phyloP scores from a whole-genome alignment of 2,888 invertebrate species.

The Caenorhabditis drosophilae region DNA sequence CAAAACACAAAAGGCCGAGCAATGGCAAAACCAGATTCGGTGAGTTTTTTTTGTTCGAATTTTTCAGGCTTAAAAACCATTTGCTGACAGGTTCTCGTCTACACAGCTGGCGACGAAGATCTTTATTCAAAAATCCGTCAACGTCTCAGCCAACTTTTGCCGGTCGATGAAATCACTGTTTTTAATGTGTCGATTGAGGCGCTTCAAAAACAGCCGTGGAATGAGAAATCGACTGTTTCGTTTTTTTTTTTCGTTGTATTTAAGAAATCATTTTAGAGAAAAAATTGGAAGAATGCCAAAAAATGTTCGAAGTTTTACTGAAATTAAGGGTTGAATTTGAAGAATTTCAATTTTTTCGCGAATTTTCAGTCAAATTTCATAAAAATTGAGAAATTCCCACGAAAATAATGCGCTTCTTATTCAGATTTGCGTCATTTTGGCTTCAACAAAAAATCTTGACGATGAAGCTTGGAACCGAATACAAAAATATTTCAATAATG shows the following conservation, averaged over 20 bases:
- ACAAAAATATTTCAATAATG: slow-evolving; percentile 63
- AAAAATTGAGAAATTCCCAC: neutral
- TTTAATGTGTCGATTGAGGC: slow-evolving; percentile 57
- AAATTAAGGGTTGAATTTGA: neutral
- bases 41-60: slow-evolving; percentile 27
- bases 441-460: slow-evolving; percentile 59
- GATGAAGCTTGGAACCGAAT: slow-evolving; percentile 61
- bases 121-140: slow-evolving; percentile 51
- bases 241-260: slow-evolving; percentile 5
- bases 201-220: slow-evolving; percentile 59
- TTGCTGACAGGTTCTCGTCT: slow-evolving; percentile 57
- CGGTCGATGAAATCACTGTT: slow-evolving; percentile 58
- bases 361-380: too few relatives aligned
- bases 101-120: slow-evolving; percentile 53
- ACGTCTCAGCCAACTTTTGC: slow-evolving; percentile 47
- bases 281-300: neutral
- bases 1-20: too few relatives aligned
- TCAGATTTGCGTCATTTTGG: slow-evolving; percentile 62
- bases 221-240: slow-evolving; percentile 49
- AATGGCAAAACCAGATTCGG: slow-evolving; percentile 40
- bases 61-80: too few relatives aligned
- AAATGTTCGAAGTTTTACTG: slow-evolving; percentile 1
- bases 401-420: slow-evolving; percentile 5
- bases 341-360: too few relatives aligned
- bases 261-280: neutral